These are phyloP conservation scores for Hypselothyrea guttata DNA, from an alignment of 2,888 invertebrate genomes.

Conservation along the genomic window DNA sequence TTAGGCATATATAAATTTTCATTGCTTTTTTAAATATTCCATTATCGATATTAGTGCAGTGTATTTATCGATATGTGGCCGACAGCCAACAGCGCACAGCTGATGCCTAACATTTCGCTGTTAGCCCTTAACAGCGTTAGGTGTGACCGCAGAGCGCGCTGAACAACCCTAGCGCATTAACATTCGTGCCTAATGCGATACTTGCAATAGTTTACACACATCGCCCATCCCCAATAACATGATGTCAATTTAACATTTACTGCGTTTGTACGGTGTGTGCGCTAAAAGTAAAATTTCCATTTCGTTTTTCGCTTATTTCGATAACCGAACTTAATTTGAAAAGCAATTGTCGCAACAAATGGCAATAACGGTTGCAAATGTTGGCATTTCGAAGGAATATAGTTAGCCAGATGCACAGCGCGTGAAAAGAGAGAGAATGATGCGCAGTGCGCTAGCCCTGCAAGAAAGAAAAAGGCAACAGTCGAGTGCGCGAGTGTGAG, in stretches of 20 bases:
- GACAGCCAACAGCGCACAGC: too few relatives aligned
- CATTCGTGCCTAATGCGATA: constrained; percentile 4
- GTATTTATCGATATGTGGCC: too few relatives aligned
- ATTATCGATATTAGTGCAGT: too few relatives aligned
- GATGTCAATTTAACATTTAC: constrained; percentile 34
- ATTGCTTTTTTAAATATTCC: too few relatives aligned
- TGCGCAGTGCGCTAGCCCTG: constrained; percentile 49
- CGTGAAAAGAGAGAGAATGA: constrained; percentile 30
- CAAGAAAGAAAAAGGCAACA: constrained; percentile 48
- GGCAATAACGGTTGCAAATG: constrained; percentile 13
- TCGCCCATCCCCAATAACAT: constrained; percentile 26
- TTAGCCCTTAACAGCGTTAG: too few relatives aligned
- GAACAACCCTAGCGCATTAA: too few relatives aligned
- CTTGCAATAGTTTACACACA: constrained; percentile 9
- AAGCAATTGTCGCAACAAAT: constrained; percentile 17
- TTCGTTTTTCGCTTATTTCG: constrained; percentile 18
- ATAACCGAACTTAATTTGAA: constrained; percentile 6
- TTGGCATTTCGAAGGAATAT: constrained; percentile 6
- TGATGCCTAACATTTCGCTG: too few relatives aligned
- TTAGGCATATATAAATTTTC: too few relatives aligned
- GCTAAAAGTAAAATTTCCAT: constrained; percentile 30
- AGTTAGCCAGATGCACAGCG: constrained; percentile 3
- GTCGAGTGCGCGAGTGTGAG: constrained; percentile 48
- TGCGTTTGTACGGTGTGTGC: constrained; percentile 40
- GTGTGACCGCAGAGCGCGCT: too few relatives aligned